These are phyloP conservation scores for Coracopsis vasa DNA, from an alignment of 2,113 vertebrate species.

Conservation along the genomic window DNA sequence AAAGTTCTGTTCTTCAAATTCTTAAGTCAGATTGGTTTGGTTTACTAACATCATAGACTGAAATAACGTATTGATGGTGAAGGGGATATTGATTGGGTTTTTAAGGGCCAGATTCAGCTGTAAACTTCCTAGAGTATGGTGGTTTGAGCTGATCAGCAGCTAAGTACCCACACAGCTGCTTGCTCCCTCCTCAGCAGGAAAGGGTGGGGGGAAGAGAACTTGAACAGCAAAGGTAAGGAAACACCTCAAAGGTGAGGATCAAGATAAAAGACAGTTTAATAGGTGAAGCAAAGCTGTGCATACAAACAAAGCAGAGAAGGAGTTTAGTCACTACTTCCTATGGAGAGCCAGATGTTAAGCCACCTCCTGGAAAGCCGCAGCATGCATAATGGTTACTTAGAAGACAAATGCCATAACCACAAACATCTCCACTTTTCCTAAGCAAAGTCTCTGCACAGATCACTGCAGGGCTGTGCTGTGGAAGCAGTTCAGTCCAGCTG, in stretches of 20 bases:
- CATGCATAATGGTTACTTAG: neutral
- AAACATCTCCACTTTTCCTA: fast-evolving
- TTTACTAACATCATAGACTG: neutral
- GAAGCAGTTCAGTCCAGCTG: neutral
- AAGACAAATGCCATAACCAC: neutral
- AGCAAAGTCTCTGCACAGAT: neutral
- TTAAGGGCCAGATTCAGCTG: neutral
- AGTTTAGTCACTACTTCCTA: neutral
- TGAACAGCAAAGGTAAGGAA: neutral
- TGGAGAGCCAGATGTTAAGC: neutral
- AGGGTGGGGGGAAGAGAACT: neutral
- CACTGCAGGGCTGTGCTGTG: neutral
- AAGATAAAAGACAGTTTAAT: neutral
- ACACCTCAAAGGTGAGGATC: neutral
- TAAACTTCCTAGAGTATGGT: neutral
- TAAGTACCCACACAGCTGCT: neutral
- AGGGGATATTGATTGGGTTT: neutral
- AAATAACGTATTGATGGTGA: neutral
- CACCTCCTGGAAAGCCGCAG: neutral
- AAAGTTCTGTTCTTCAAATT: neutral
- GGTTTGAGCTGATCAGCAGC: neutral
- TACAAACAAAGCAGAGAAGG: neutral
- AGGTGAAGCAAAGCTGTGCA: neutral
- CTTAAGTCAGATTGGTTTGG: neutral
- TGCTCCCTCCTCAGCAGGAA: neutral